Evolutionary conservation across 2,888 invertebrate species (phyloP), one percentile per base, ranked within the genome.

Genomic region (Dascillus cervinus): DNA sequence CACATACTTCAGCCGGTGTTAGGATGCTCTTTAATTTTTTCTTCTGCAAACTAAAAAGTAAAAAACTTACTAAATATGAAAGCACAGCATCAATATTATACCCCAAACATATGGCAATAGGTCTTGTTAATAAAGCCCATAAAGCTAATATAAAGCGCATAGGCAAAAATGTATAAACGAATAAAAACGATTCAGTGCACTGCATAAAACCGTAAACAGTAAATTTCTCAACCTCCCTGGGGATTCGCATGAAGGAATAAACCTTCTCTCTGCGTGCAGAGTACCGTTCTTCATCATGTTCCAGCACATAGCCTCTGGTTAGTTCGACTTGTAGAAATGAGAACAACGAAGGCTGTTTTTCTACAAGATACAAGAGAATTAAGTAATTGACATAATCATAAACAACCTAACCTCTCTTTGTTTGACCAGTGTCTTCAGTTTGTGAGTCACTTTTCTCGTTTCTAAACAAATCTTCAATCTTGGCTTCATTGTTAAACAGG

Each of bases 151-250:
- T 56, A 61, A 96, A 91, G 46, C 98, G 73, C 39, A 98, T 67
- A 8, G 98, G 98, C 49, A 98, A 72, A 71, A 97, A 95, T 31
- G 98, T 97, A 65, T 96, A 96, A 32, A 97, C 84, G 71, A 92
- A 97, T 30, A 97, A 72, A 65, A 99, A 91, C 11, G 96, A 95
- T 67, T 99, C 98, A 13, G 90, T 83, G 68, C 97, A 97, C 66
- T 90, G 90, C 65, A 94, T 82, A 55, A 92, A 89, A 15, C 94
- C 95, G 68, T 91, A 95, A 1, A 76, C 75, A 82, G 95, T 87
- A 55, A 94, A 94, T 53, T 88, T 85, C 57, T 91, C 91, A 20
- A 90, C 72, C 66, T 96, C 90, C 50, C 82, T 73, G 2, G 98
- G 92, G 58, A 97, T 91, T 69, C 86, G 86, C 71, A 97, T 85